Evolutionary conservation across 2,113 vertebrate genomes (phyloP).

Genomic region (Nyctibius bracteatus): DNA sequence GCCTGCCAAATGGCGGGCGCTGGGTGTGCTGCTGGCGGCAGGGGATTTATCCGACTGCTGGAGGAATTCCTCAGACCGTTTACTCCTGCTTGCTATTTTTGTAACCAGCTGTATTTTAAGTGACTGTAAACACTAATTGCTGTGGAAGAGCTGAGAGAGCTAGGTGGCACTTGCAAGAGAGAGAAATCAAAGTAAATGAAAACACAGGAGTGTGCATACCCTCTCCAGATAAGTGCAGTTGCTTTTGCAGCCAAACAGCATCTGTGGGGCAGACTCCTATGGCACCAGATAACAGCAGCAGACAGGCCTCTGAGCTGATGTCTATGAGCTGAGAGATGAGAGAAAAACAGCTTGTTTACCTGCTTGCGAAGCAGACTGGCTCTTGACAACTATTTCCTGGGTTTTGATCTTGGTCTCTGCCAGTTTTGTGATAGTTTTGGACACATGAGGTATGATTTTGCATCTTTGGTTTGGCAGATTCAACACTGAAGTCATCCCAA

Average conservation of each 20-base stretch:
- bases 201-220: background rate
- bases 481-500: background rate
- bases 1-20: background rate
- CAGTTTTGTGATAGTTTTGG: background rate
- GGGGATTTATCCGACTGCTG: background rate
- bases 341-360: constrained; percentile 32
- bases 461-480: constrained; percentile 34
- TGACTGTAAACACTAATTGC: background rate
- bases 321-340: background rate
- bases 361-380: background rate
- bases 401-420: constrained; percentile 12
- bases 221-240: background rate
- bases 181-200: background rate
- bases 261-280: background rate
- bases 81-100: background rate
- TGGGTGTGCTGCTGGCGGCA: background rate
- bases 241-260: background rate
- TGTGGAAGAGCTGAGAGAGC: background rate
- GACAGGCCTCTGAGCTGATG: background rate
- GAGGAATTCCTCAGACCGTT: background rate
- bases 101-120: background rate
- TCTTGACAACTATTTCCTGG: constrained; percentile 17
- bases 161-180: background rate
- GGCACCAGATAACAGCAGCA: background rate
- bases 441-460: background rate